Percentiles rank a stretch among this genome's conserved stretches.
Conservation (phyloP, 2,888 invertebrate genomes). For the Rhodophaea formosa region DNA sequence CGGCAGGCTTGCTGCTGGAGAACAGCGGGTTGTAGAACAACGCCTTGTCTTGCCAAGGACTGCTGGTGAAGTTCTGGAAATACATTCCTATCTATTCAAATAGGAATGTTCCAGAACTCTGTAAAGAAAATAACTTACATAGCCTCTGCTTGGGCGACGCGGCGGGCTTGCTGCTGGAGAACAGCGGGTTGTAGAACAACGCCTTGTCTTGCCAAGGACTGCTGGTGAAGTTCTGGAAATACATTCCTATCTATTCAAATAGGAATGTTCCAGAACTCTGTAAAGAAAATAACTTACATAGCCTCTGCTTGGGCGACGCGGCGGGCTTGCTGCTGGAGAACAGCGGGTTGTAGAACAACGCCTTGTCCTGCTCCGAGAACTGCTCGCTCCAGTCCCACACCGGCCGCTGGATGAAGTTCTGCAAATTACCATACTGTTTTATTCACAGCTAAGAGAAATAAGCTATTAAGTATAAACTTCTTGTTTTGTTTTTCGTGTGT, state of each 20-base stretch:
- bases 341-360: slow-evolving; percentile 92
- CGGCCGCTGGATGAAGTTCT: slow-evolving; percentile 84
- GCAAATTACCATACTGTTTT: slow-evolving; percentile 6
- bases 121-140: no score
- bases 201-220: slow-evolving; percentile 90
- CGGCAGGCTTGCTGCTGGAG: slow-evolving; percentile 35
- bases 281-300: no score
- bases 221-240: slow-evolving; percentile 81
- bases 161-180: slow-evolving; percentile 43
- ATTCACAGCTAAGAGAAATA: no score
- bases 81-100: no score
- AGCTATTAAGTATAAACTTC: no score
- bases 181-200: slow-evolving; percentile 93
- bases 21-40: slow-evolving; percentile 93
- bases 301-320: slow-evolving; percentile 40
- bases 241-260: no score
- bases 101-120: no score
- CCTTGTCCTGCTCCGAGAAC: slow-evolving; percentile 89
- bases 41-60: slow-evolving; percentile 89
- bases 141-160: slow-evolving; percentile 40
- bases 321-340: slow-evolving; percentile 60
- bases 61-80: slow-evolving; percentile 75
- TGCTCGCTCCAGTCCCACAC: slow-evolving; percentile 96
- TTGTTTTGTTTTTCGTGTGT: no score
- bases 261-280: no score